These are phyloP conservation scores for Porites divaricata DNA, from an alignment of 92 coral and sea anemone species.

Conservation along the genomic window DNA sequence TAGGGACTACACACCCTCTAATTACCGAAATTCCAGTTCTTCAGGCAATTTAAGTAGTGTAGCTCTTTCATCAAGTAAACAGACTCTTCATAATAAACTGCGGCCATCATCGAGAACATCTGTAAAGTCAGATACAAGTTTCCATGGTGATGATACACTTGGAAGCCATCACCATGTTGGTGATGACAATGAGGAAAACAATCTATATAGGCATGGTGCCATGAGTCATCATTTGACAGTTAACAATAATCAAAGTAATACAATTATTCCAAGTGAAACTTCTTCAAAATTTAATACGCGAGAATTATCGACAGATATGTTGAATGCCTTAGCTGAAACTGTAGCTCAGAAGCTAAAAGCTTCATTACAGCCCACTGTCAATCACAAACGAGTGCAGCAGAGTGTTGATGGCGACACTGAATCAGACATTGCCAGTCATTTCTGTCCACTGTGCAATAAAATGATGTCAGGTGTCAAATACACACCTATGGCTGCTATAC, in stretches of 20 bases:
- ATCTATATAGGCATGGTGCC: background rate
- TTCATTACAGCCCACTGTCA: constrained; percentile 36
- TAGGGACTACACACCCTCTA: constrained; percentile 65
- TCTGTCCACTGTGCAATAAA: constrained; percentile 82
- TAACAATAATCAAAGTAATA: background rate
- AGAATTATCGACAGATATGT: constrained; percentile 69
- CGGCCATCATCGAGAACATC: constrained; percentile 38
- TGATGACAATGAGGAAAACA: constrained; percentile 9
- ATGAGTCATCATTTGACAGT: background rate
- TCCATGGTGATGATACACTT: constrained; percentile 20
- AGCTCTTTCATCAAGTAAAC: constrained; percentile 21
- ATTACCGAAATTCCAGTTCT: constrained; percentile 43
- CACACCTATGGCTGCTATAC: constrained; percentile 92
- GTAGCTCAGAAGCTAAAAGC: constrained; percentile 83
- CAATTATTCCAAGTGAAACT: background rate
- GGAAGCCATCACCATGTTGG: constrained; percentile 24
- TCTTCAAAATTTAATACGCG: constrained; percentile 23
- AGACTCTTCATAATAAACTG: constrained; percentile 36
- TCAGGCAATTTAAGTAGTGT: background rate
- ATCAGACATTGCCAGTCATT: constrained; percentile 88
- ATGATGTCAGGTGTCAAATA: constrained; percentile 88
- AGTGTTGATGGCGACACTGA: constrained; percentile 24
- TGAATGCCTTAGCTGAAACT: constrained; percentile 86
- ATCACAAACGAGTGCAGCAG: constrained; percentile 26
- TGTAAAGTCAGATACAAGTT: constrained; percentile 13